Base-by-base conservation (phyloP, 2,113 vertebrate genomes). In the Oreocharis arfaki region DNA sequence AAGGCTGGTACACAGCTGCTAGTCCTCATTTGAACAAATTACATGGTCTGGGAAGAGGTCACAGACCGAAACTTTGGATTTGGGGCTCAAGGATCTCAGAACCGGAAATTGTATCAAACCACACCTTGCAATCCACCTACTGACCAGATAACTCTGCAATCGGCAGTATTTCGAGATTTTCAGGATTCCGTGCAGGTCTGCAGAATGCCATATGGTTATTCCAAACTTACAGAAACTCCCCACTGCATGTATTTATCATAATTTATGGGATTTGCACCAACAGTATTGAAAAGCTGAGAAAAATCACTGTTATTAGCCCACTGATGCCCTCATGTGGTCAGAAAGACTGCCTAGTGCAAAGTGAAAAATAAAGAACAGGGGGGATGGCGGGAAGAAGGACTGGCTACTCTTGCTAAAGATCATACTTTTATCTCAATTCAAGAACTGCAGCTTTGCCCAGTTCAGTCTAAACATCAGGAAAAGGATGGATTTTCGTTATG, bases 301-400 rank as follows among this genome's bases (percentile, higher is more conserved):
- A 73, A 44, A 78, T 10, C 73, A 12, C 42, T 44, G 16, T 96
- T 92, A 47, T 28, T 82, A 94, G 96, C 93, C 97, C 95, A 74
- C 33, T 9, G 52, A 32, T 87, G 95, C 98, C 98, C 97, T 96
- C 98, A 17, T 69, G 97, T 95, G 98, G 97, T 93, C 63, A 77
- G 46, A 91, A 85, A 56, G 57, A 11, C 4, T 27, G 44, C 44
- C 35, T 23, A 37, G 46, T 42, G 26, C 33, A 32, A 95, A 59
- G 20, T 1, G 75, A 75, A 81, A 81, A 97, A 93, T 4, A 3
- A 17, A 37, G 32, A 79, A 6, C 1, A 0, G 1, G 19, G 3
- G 6, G 14, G 6, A 39, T 30, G 21, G 33, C 22, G 42, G n/a
- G 22, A 13, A 53, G 24, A 55, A 67, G 16, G 35, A 61, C 5